phyloP scores from a whole-genome alignment of 2,888 invertebrate genomes.

The Crepidodera aurea region DNA sequence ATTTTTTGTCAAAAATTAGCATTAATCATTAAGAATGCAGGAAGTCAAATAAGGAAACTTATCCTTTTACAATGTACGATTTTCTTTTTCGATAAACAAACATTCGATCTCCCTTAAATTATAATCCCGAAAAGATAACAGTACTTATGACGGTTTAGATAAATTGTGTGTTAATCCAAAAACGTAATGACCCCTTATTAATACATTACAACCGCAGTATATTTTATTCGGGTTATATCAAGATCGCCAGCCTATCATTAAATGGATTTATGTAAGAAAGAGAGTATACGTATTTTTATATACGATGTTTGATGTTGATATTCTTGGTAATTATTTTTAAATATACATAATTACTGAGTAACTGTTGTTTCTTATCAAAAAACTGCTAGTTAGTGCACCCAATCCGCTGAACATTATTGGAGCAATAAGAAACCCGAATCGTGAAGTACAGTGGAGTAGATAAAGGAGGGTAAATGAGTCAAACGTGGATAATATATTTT shows the following conservation, averaged over 20 bases:
- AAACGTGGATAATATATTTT: too few species aligned
- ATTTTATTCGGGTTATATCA: conserved; percentile 42
- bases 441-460: neutral
- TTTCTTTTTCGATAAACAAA: neutral
- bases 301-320: conserved; percentile 37
- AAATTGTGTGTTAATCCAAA: conserved; percentile 37
- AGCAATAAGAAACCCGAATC: conserved; percentile 27
- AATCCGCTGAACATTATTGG: conserved; percentile 31
- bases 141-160: conserved; percentile 26
- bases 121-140: neutral
- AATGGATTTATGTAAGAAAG: conserved; percentile 37
- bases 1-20: too few species aligned
- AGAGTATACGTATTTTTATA: conserved; percentile 37
- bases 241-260: conserved; percentile 38
- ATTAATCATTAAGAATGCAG: too few species aligned
- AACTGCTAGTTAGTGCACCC: conserved; percentile 26
- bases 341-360: conserved; percentile 41
- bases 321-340: conserved; percentile 43
- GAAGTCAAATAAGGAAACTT: too few species aligned
- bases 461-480: too few species aligned
- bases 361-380: conserved; percentile 37
- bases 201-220: conserved; percentile 33
- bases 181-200: conserved; percentile 42
- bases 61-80: too few species aligned
- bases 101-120: neutral